Evolutionary conservation across 2,888 invertebrate genomes (phyloP).

Genomic region (Parelbella ahira): DNA sequence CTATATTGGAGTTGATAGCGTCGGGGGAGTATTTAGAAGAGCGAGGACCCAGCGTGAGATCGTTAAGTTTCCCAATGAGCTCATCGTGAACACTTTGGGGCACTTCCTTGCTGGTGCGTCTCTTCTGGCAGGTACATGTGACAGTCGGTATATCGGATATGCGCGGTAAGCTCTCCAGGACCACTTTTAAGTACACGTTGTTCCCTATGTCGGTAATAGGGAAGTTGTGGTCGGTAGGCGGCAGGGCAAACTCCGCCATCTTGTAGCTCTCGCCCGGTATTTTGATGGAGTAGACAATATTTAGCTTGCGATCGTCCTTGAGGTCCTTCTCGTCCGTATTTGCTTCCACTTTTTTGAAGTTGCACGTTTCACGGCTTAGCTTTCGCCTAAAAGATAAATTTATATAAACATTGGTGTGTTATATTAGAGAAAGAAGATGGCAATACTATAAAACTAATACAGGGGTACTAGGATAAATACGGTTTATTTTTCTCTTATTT

Average conservation of each 20-base stretch:
- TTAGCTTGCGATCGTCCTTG: conserved; percentile 56
- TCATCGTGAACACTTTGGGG: conserved; percentile 54
- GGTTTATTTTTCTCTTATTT: too few relatives aligned
- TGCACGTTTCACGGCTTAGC: conserved; percentile 72
- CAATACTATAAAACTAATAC: too few relatives aligned
- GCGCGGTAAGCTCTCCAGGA: conserved; percentile 86
- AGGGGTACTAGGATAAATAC: too few relatives aligned
- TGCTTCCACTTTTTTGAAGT: conserved; percentile 70
- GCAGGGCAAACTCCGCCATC: conserved; percentile 74
- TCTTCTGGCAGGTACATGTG: conserved; percentile 60
- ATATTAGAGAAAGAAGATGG: too few relatives aligned
- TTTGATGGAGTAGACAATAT: conserved; percentile 84
- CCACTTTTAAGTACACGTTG: conserved; percentile 81
- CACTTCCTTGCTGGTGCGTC: conserved; percentile 58
- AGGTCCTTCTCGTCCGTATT: conserved; percentile 62
- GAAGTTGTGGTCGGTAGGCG: conserved; percentile 85
- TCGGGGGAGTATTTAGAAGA: conserved; percentile 41
- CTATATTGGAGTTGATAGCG: conserved; percentile 46
- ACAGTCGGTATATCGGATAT: conserved; percentile 85
- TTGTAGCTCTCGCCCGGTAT: conserved; percentile 83
- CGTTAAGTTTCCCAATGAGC: conserved; percentile 59
- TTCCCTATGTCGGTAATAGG: conserved; percentile 85
- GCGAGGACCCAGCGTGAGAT: conserved; percentile 66
- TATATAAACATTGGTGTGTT: too few relatives aligned
- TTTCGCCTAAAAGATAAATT: conserved; percentile 51